These are phyloP conservation scores for Apodemia mormo DNA, from an alignment of 2,888 invertebrate genomes.

Conservation along the genomic window DNA sequence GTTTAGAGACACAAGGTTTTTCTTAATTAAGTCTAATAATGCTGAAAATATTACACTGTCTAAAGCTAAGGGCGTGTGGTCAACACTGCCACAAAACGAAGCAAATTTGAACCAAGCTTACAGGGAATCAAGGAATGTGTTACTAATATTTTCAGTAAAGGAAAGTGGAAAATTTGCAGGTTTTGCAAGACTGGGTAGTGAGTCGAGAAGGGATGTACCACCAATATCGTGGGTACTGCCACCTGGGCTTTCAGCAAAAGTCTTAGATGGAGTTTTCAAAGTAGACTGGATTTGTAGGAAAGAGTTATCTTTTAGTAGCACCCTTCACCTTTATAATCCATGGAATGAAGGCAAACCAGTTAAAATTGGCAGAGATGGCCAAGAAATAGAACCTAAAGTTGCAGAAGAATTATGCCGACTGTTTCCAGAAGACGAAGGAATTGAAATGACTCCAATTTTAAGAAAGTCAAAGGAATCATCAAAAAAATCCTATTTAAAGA, in stretches of 20 bases:
- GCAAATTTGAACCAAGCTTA: conserved; percentile 97
- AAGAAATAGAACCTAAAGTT: conserved; percentile 98
- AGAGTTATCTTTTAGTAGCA: conserved; percentile 95
- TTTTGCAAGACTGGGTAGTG: conserved; percentile 94
- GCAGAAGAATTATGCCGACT: conserved; percentile 96
- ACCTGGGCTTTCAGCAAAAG: conserved; percentile 94
- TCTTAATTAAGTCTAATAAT: conserved; percentile 98
- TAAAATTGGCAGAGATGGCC: conserved; percentile 99
- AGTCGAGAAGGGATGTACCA: conserved; percentile 94
- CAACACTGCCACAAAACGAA: conserved; percentile 98
- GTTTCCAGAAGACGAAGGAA: conserved; percentile 95
- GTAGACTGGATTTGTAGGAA: conserved; percentile 98
- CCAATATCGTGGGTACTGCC: conserved; percentile 97
- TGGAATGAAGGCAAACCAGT: conserved; percentile 99
- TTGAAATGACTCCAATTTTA: conserved; percentile 93
- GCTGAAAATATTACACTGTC: conserved; percentile 97
- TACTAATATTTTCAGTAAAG: conserved; percentile 98
- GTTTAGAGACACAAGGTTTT: conserved; percentile 96
- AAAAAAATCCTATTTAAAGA: conserved; percentile 82
- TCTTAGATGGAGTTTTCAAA: conserved; percentile 97
- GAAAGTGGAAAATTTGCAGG: conserved; percentile 98
- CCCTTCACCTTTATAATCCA: conserved; percentile 95
- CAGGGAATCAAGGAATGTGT: conserved; percentile 94
- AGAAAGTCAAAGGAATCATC: conserved; percentile 92
- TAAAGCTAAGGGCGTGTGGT: conserved; percentile 98